These are phyloP conservation scores for Thalassarche chlororhynchos DNA, from an alignment of 2,113 vertebrate genomes.

Conservation along the genomic window DNA sequence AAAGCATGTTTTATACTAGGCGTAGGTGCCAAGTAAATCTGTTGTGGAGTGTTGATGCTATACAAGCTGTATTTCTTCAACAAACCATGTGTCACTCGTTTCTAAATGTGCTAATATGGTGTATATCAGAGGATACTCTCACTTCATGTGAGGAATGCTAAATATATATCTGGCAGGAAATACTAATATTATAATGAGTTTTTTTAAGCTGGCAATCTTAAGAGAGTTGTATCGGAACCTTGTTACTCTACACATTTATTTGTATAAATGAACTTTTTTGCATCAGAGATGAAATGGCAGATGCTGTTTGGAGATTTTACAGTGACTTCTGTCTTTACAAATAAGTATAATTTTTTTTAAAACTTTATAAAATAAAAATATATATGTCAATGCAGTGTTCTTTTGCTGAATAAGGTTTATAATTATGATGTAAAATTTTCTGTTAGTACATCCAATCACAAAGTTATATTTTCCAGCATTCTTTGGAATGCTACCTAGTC, in stretches of 20 bases:
- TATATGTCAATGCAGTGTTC: background rate
- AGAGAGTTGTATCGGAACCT: background rate
- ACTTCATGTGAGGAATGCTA: background rate
- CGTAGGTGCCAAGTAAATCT: background rate
- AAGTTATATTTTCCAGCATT: background rate
- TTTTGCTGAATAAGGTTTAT: background rate
- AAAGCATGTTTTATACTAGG: background rate
- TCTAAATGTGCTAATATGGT: background rate
- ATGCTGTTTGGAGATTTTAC: background rate
- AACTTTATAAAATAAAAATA: background rate
- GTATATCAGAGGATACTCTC: background rate
- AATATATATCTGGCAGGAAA: background rate
- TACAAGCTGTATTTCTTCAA: background rate
- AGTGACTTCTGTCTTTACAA: background rate
- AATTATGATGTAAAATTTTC: background rate
- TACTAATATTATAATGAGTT: background rate
- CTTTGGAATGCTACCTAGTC: background rate
- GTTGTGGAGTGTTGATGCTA: background rate
- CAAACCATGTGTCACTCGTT: background rate
- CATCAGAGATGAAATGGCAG: background rate
- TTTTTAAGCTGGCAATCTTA: background rate
- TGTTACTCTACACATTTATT: background rate
- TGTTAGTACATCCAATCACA: background rate
- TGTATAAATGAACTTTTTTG: background rate
- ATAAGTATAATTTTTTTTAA: background rate